Percentiles rank a stretch among this genome's conserved stretches.
Conservation (phyloP, 1,140 invertebrate genomes). For the Acyrthosiphon pisum region DNA sequence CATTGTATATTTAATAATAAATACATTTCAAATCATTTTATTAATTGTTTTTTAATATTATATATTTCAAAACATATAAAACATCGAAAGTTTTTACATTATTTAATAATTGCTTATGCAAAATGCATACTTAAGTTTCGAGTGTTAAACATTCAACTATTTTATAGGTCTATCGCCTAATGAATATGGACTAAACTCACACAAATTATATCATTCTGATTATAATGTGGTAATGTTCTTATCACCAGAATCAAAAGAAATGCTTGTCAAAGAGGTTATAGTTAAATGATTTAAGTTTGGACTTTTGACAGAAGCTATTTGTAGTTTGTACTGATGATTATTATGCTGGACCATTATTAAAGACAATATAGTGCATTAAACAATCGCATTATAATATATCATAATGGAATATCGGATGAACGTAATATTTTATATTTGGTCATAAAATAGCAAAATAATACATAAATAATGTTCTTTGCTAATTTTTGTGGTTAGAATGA, state of each 20-base stretch:
- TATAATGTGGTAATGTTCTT: background rate
- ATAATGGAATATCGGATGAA: too few species aligned
- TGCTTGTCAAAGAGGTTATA: conserved; percentile 22
- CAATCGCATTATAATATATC: too few species aligned
- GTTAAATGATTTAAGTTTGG: background rate
- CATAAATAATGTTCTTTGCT: background rate
- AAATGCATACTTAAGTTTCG: background rate
- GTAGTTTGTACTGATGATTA: too few species aligned
- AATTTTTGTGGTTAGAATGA: background rate
- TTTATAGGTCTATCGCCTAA: too few species aligned
- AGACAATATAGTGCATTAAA: background rate
- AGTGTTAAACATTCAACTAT: background rate
- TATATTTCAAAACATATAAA: background rate
- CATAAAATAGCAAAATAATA: background rate
- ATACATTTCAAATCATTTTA: background rate
- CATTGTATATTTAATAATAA: conserved; percentile 1
- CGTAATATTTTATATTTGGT: too few species aligned
- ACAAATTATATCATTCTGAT: background rate
- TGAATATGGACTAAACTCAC: too few species aligned
- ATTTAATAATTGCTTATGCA: background rate
- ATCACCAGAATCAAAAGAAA: background rate
- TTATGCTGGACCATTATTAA: background rate
- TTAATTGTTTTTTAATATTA: background rate
- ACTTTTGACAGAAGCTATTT: background rate
- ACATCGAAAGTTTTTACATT: background rate